phyloP scores from a whole-genome alignment of 2,113 vertebrate genomes.

The Petaurus breviceps region DNA sequence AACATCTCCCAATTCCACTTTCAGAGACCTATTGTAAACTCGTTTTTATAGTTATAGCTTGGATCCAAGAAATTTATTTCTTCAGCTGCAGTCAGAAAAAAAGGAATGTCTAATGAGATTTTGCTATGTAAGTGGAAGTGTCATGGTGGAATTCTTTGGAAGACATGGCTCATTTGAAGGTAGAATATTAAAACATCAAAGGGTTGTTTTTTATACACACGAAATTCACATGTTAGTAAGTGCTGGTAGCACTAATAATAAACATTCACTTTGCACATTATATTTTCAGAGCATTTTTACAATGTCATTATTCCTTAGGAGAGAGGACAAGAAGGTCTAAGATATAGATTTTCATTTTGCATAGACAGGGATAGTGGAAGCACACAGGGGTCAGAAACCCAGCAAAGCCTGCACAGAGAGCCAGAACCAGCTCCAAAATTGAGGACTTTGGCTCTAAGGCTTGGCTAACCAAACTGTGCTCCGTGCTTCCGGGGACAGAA shows the following conservation, averaged over 20 bases:
- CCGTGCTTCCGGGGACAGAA: too few relatives aligned
- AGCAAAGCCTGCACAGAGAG: not conserved
- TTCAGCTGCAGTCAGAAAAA: not conserved
- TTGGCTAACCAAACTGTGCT: not conserved
- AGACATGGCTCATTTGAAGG: not conserved
- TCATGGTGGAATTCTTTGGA: constrained; percentile 3
- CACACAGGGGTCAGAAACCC: not conserved
- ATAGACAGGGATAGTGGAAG: not conserved
- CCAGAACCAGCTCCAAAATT: not conserved
- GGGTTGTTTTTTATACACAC: not conserved
- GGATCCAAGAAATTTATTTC: constrained; percentile 59
- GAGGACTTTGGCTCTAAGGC: not conserved
- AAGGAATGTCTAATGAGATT: constrained; percentile 49
- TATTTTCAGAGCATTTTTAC: constrained; percentile 31
- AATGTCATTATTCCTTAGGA: not conserved
- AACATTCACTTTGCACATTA: constrained; percentile 23
- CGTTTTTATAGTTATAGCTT: constrained; percentile 58
- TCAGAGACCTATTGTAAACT: constrained; percentile 43
- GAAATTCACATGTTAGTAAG: constrained; percentile 28
- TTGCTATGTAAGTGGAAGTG: constrained; percentile 1
- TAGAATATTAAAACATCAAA: not conserved
- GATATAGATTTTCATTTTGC: not conserved
- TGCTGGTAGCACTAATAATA: constrained; percentile 15
- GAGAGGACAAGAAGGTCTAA: not conserved
- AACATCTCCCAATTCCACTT: constrained; percentile 60